Conservation (phyloP, 2,113 vertebrate genomes). For the Polypterus senegalus region DNA sequence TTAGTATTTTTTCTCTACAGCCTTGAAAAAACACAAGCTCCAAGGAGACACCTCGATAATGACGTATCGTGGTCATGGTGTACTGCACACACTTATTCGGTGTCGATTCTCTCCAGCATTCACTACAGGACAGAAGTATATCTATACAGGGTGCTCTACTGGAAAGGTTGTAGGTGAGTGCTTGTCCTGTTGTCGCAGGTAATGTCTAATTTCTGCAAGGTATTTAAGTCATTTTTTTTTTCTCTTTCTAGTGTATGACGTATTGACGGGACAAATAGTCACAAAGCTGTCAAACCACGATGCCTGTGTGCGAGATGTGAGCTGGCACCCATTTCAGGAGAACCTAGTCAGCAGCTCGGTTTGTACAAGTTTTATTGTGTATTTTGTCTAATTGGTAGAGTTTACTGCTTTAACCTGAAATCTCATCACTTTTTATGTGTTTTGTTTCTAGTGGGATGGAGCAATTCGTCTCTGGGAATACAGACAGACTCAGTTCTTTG, state of each 20-base stretch:
- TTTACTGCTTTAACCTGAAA: too few species aligned
- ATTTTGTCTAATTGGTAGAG: background rate
- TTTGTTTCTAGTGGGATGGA: constrained; percentile 64
- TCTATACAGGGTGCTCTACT: constrained; percentile 81
- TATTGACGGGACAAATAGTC: constrained; percentile 65
- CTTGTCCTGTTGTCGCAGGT: background rate
- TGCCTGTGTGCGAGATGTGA: constrained; percentile 78
- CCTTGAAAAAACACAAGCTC: constrained; percentile 69
- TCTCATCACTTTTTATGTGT: too few species aligned
- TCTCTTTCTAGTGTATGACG: constrained; percentile 59
- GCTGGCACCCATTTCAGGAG: constrained; percentile 79
- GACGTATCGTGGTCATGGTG: constrained; percentile 82
- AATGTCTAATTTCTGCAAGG: background rate
- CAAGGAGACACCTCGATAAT: constrained; percentile 79
- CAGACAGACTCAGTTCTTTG: constrained; percentile 59
- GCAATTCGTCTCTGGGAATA: constrained; percentile 74
- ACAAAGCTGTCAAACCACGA: constrained; percentile 64
- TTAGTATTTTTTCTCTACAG: constrained; percentile 28
- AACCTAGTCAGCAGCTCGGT: constrained; percentile 82
- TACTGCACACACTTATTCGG: constrained; percentile 78
- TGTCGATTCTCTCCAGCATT: constrained; percentile 76
- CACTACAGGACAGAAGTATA: constrained; percentile 75
- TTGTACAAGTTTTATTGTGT: constrained; percentile 30
- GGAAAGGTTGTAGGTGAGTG: constrained; percentile 75
- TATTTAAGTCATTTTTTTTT: background rate